Evolutionary conservation across 2,113 vertebrate genomes (phyloP).

Genomic region (Macaca mulatta): DNA sequence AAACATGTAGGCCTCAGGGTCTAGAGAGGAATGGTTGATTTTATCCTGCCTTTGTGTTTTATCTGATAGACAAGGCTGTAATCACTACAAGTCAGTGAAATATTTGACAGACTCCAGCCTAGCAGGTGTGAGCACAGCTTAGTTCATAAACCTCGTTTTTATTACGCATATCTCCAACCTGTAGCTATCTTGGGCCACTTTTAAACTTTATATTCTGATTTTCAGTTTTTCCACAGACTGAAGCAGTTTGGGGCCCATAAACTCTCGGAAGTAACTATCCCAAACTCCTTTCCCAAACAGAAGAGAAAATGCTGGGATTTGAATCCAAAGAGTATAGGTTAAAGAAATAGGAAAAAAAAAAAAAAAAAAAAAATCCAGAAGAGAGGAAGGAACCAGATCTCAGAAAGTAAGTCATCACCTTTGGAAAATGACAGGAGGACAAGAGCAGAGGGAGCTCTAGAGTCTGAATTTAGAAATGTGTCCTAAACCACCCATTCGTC

Average conservation of each 20-base stretch:
- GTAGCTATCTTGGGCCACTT: background rate
- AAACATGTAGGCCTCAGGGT: background rate
- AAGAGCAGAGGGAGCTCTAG: background rate
- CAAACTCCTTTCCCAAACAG: background rate
- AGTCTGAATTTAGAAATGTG: background rate
- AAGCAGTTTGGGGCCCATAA: background rate
- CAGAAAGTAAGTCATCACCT: background rate
- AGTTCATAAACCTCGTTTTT: background rate
- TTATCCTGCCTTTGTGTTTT: background rate
- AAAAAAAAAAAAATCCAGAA: background rate
- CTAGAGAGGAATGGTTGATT: background rate
- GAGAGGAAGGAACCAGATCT: background rate
- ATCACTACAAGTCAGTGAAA: background rate
- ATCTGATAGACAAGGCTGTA: background rate
- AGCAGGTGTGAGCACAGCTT: background rate
- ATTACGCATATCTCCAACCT: background rate
- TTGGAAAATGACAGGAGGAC: background rate
- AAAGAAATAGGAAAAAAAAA: background rate
- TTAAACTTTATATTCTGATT: background rate
- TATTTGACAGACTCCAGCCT: background rate
- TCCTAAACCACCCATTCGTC: background rate
- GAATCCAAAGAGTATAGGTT: background rate
- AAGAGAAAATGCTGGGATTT: background rate
- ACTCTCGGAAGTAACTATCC: background rate
- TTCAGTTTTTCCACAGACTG: background rate